Evolutionary conservation across 2,888 invertebrate genomes (phyloP), one percentile per base, ranked within the genome.

Genomic region (Emmelina monodactyla): DNA sequence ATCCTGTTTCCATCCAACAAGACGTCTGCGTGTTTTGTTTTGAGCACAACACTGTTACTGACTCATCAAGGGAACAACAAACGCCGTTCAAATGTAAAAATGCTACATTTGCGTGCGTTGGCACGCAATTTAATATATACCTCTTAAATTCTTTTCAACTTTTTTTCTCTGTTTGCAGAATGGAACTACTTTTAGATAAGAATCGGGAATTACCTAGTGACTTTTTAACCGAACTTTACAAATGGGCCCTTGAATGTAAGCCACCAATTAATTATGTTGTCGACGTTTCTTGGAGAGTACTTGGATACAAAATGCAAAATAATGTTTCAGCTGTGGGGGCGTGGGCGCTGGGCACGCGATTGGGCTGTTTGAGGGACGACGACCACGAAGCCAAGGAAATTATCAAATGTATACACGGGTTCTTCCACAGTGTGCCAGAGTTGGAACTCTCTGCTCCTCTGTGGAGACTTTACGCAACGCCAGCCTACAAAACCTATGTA

Each of bases 191-290:
- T 55, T 60, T 83, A 37, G 82, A 85, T 51, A 63, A 68, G 39
- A 84, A 84, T 43, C 62, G 76, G 32, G 87, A 88, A 58, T 70
- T 90, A 43, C 87, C 88, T n/a, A 70, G 79, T 32, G 75, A 86
- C 58, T 88, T 89, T 60, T 79, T 87, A 42, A 84, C 83, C 42
- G 88, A 90, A 62, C 82, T 90, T 38, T 87, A 88, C 63, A 88
- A 88, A 75, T 92, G 91, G 91, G 88, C 89, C 13, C 73, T 92
- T 38, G 91, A 92, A 80, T 90, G 91, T 88, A 81, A 85, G 88
- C 85, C 42, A 42, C 38, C 35, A 43, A 42, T 28, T 25, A 37
- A 29, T 36, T 33, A 36, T 16, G 33, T 19, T 19, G n/a, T n/a
- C n/a, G n/a, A n/a, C n/a, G n/a, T n/a, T n/a, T n/a, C n/a, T n/a